Percentiles rank a stretch among this genome's conserved stretches.
phyloP scores from a whole-genome alignment of 2,797 vertebrate genomes.

The Chloroceryle inda region DNA sequence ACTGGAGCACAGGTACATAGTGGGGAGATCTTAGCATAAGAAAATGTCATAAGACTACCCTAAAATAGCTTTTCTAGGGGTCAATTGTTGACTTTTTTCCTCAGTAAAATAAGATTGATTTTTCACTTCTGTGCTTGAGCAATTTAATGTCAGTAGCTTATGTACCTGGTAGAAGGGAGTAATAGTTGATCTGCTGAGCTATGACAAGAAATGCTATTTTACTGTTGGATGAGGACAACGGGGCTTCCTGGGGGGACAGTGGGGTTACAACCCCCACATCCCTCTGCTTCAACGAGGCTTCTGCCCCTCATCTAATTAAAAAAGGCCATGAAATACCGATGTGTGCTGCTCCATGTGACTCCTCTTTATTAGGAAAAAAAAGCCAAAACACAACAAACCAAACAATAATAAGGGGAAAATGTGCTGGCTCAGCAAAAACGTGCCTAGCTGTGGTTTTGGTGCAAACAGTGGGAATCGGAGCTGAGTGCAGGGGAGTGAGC shows the following conservation, averaged over 20 bases:
- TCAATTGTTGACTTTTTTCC: fast-evolving
- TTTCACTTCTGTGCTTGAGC: not conserved
- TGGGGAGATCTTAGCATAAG: not conserved
- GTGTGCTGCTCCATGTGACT: fast-evolving
- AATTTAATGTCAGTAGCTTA: not conserved
- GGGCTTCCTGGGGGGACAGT: not conserved
- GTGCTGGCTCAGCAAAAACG: not conserved
- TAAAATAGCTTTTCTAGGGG: not conserved
- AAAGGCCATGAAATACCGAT: not conserved
- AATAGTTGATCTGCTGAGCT: fast-evolving
- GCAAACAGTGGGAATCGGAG: not conserved
- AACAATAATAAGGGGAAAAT: not conserved
- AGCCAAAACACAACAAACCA: too few species aligned
- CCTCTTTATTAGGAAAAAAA: not conserved
- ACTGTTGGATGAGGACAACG: fast-evolving
- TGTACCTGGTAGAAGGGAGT: not conserved
- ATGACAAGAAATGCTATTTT: not conserved
- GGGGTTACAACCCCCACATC: not conserved
- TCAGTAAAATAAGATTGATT: not conserved
- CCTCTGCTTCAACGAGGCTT: not conserved
- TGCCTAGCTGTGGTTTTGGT: not conserved
- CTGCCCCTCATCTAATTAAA: not conserved
- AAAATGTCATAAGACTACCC: not conserved
- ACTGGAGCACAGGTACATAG: not conserved
- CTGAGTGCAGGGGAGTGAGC: not conserved